Percentiles rank a stretch among this genome's conserved stretches.
Evolutionary conservation across 1,140 invertebrate genomes (phyloP).

Genomic region (Scylla paramamosain): DNA sequence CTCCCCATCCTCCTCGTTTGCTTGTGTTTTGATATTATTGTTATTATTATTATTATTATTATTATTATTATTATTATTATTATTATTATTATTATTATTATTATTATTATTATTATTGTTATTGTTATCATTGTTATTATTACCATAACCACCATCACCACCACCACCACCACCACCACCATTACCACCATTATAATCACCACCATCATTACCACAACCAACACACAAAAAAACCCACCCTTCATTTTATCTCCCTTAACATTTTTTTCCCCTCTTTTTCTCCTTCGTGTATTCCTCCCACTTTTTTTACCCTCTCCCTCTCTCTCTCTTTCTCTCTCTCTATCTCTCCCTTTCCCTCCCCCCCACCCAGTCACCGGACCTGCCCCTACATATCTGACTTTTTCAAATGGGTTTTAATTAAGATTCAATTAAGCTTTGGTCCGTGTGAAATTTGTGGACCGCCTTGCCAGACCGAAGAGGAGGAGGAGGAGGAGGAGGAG

Average conservation of each 20-base stretch:
- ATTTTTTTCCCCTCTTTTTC: background rate
- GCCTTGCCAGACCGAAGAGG: conserved; percentile 30
- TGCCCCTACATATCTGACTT: conserved; percentile 71
- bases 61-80: background rate
- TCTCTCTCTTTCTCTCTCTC: background rate
- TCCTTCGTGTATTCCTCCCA: background rate
- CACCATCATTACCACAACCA: background rate
- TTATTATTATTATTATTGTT: background rate
- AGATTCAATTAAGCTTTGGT: conserved; percentile 74
- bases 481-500: background rate
- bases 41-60: too few species aligned
- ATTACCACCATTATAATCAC: background rate
- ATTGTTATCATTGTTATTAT: background rate
- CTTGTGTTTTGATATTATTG: too few species aligned
- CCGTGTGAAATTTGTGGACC: conserved; percentile 73
- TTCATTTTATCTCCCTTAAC: background rate
- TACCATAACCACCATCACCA: background rate
- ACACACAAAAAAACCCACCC: background rate
- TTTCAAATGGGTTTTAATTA: conserved; percentile 74
- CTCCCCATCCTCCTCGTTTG: too few species aligned
- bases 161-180: background rate
- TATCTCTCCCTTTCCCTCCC: background rate
- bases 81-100: background rate
- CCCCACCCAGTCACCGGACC: background rate
- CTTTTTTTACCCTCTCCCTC: background rate